Base-by-base conservation (phyloP, 2,113 vertebrate genomes). In the Benitochromis conjunctus region DNA sequence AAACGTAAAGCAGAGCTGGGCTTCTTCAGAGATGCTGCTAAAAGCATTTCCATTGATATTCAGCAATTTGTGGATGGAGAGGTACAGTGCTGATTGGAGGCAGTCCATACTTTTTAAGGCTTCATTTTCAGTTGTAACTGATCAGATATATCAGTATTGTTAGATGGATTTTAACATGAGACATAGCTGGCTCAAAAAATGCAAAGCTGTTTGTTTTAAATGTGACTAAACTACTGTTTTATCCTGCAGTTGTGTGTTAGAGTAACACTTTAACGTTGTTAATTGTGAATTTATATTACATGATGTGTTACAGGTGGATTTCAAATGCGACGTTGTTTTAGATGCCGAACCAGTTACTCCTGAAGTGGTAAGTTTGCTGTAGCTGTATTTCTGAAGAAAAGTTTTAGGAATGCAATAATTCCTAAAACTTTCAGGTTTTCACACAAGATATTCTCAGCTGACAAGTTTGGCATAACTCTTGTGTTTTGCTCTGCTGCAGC, bases 1-100 rank as follows among this genome's bases (percentile, higher is more conserved):
- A 98, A 96, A 91, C 94, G 97, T 24, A 98, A 97, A 54, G 96
- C 97, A 64, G 97, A 97, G 88, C 95, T 94, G 0, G 97, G 97
- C 34, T 89, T 90, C 5, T 98, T 96, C 79, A 96, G 86, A 31
- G 97, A 97, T 8, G 66, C 86, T 4, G 78, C 81, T 16, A 96
- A 97, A 86, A 95, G 86, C 85, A 79, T 95, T 81, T 85, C 95
- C 60, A 1, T 91, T 92, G 56, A 96, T 88, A 82, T 90, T 96
- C 0, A 94, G 91, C 87, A 96, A 94, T 90, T 92, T 96, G 9
- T 97, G 18, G 96, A 97, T 60, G 97, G 95, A 88, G 97, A 97
- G 24, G 94, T 94, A 86, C 6, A 58, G 9, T 7, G 19, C 5
- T 74, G 31, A 43, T 9, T 56, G 13, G 26, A 21, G 38, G 54